Base-by-base conservation (phyloP, 1,140 invertebrate genomes). In the Galleria mellonella region DNA sequence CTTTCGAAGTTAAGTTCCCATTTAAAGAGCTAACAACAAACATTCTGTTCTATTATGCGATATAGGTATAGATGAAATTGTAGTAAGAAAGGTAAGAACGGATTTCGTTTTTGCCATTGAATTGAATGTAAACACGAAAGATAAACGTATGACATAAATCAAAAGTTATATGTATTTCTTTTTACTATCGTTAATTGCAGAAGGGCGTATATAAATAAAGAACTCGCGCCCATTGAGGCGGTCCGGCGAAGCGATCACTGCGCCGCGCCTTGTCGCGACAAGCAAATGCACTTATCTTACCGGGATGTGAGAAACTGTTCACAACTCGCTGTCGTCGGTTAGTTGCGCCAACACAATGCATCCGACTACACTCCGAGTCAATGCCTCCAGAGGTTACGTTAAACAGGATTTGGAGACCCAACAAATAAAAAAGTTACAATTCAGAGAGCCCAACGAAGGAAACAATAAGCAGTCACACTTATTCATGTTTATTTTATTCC, bases 241-340 rank as follows among this genome's bases (percentile, higher is more conserved):
- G 65, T 47, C 47, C 55, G 60, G 57, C 43, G 63, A 70, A 62
- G 64, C 70, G 68, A 69, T 62, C 73, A 48, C 77, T 62, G 67
- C 72, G 69, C 44, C 68, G 72, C 69, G 76, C 66, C 77, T 60
- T 74, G 74, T 76, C 59, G 70, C 70, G 62, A 84, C 81, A 84
- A 81, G 81, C 62, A 84, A 84, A 84, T 77, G 78, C 81, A 84
- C 81, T 84, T 84, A 84, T 81, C 72, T 72, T 62, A 70, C 65
- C 53, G 72, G 61, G 58, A 69, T 65, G 67, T 77, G 76, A 82
- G 77, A 78, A 82, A 79, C 70, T 68, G 78, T 72, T 68, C 51
- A 54, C 60, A 65, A 67, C 58, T 56, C 62, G 62, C 68, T 69
- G 63, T 65, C 66, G 67, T 72, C 62, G 69, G 61, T 75, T 70